A percentile compares a stretch with the other conserved stretches of the same genome.
These are phyloP conservation scores for Chrysolina haemoptera DNA, from an alignment of 2,888 invertebrate species.

Conservation along the genomic window DNA sequence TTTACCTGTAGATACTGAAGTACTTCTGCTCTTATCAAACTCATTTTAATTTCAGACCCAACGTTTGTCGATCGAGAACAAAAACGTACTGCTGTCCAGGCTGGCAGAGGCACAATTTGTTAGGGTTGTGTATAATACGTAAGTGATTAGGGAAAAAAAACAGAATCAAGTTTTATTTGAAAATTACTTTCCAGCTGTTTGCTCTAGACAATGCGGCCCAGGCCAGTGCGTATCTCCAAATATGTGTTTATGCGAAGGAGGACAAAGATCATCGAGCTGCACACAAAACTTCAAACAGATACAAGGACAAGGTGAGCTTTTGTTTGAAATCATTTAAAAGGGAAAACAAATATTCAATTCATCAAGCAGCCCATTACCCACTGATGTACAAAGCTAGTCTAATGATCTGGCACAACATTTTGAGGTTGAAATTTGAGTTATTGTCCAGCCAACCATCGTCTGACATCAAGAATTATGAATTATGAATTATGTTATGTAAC, in stretches of 20 bases:
- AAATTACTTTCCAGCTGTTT: slow-evolving; percentile 76
- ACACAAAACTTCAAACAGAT: slow-evolving; percentile 57
- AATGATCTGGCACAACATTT: no score
- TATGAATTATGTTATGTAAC: no score
- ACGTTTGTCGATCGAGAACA: slow-evolving; percentile 84
- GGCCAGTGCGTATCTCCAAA: slow-evolving; percentile 87
- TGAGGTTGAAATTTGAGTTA: no score
- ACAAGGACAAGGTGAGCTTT: slow-evolving; percentile 42
- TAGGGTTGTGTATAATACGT: slow-evolving; percentile 87
- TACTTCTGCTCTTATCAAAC: background rate
- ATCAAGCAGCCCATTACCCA: no score
- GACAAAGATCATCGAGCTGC: slow-evolving; percentile 77
- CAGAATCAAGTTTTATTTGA: background rate
- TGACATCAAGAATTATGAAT: no score
- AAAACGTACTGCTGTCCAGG: slow-evolving; percentile 89
- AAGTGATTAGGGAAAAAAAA: slow-evolving; percentile 68
- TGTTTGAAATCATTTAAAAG: no score
- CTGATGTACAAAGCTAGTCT: no score
- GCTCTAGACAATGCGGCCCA: slow-evolving; percentile 79
- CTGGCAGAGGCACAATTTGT: slow-evolving; percentile 83
- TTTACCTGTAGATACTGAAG: no score
- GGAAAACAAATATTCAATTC: no score
- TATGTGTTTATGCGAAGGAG: slow-evolving; percentile 84
- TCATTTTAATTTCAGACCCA: slow-evolving; percentile 77
- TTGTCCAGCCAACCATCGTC: no score